phyloP scores from a whole-genome alignment of 2,888 invertebrate genomes.

The Dryomyza anilis region DNA sequence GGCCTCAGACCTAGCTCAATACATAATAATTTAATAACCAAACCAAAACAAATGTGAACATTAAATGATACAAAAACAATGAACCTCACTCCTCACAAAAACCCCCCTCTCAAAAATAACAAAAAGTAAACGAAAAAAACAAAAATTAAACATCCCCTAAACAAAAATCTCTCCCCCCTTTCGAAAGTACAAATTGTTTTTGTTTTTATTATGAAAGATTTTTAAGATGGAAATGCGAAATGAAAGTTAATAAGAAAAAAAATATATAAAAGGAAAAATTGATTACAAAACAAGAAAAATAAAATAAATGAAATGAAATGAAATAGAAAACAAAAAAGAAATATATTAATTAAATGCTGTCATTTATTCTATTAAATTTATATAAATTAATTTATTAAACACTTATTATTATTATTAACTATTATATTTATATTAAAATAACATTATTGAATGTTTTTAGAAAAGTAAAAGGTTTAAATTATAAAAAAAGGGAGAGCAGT shows the following conservation, averaged over 20 bases:
- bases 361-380: slow-evolving; percentile 21
- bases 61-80: slow-evolving; percentile 39
- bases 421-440: slow-evolving; percentile 38
- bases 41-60: neutral
- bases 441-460: slow-evolving; percentile 33
- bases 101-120: slow-evolving; percentile 49
- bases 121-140: slow-evolving; percentile 32
- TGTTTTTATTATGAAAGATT: slow-evolving; percentile 58
- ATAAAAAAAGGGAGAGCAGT: neutral
- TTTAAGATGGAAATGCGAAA: slow-evolving; percentile 35
- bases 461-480: slow-evolving; percentile 27
- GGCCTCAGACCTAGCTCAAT: no score
- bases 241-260: slow-evolving; percentile 11
- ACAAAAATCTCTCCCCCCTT: slow-evolving; percentile 55
- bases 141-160: slow-evolving; percentile 40
- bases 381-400: slow-evolving; percentile 13
- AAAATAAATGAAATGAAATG: neutral
- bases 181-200: slow-evolving; percentile 62
- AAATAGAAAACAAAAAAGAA: slow-evolving; percentile 5
- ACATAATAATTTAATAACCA: neutral
- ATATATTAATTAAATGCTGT: slow-evolving; percentile 18
- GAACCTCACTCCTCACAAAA: slow-evolving; percentile 57
- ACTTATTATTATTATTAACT: slow-evolving; percentile 19
- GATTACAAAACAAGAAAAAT: slow-evolving; percentile 14
- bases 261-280: slow-evolving; percentile 19